A percentile compares a stretch with the other conserved stretches of the same genome.
Evolutionary conservation across 2,113 vertebrate species (phyloP).

Genomic region (Vulpes ferrilata): DNA sequence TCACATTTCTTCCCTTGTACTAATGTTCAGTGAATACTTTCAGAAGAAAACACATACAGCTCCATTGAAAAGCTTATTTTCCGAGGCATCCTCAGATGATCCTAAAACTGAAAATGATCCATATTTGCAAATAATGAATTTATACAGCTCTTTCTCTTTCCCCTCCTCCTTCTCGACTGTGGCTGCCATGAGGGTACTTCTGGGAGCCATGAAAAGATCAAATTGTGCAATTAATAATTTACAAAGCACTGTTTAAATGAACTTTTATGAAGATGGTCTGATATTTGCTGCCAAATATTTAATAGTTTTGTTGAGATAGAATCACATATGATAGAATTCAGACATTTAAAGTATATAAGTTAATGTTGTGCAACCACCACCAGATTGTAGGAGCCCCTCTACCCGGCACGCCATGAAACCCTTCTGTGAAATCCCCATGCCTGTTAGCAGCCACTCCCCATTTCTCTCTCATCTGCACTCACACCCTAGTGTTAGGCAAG

Average conservation of each 20-base stretch:
- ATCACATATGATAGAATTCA: neutral
- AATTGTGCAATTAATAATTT: neutral
- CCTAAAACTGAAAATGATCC: neutral
- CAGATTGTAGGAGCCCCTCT: neutral
- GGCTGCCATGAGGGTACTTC: neutral
- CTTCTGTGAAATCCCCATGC: neutral
- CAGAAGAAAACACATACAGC: neutral
- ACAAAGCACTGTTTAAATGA: neutral
- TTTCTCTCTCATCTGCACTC: neutral
- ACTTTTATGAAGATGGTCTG: neutral
- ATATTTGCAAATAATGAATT: neutral
- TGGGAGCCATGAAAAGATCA: neutral
- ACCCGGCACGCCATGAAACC: too few species aligned
- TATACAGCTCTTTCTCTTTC: neutral
- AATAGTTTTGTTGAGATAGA: neutral
- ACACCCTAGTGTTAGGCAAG: neutral
- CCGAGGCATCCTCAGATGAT: neutral
- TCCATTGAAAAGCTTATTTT: neutral
- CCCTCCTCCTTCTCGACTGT: too few species aligned
- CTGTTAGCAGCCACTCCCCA: neutral
- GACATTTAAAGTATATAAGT: neutral
- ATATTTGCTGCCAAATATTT: constrained; percentile 2
- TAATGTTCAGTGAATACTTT: neutral
- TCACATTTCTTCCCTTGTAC: neutral
- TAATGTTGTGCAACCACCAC: too few species aligned